Evolutionary conservation across 2,888 invertebrate species (phyloP), one percentile per base, ranked within the genome.

Genomic region (Ormyrus pomaceus): DNA sequence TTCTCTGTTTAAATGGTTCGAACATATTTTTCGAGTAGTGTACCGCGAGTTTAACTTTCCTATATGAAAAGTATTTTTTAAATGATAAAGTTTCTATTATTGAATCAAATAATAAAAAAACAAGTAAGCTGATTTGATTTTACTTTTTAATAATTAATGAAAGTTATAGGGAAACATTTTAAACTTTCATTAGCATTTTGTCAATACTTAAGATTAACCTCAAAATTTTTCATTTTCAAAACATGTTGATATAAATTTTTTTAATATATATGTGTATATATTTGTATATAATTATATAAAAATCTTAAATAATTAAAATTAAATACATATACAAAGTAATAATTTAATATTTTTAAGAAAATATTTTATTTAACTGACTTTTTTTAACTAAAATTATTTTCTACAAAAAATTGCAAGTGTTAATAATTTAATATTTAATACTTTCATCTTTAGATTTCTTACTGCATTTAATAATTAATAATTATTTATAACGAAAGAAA

Each of bases 201-300:
- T 1, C 6, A 53, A 68, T 76, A 46, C 2, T 55, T 13, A 10
- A 56, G 45, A 3, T 19, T 76, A 76, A 76, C 75, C 75, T 76
- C 45, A 53, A 76, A 61, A 19, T 68, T 61, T n/a, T 58, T 75
- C 59, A 46, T 48, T 55, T 11, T 64, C 53, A 64, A 73, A 73
- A 64, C 55, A 64, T 64, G 73, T 56, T 64, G 55, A 64, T 65
- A 13, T 7, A 46, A 13, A 19, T 61, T 8, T n/a, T 55, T 45
- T 5, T 19, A 45, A 34, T 7, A 48, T 55, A 34, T 45, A 9
- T 45, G 19, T 2, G 34, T 59, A 13, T 13, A 13, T 59, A 59
- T 13, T 59, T 19, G 9, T 59, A 34, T 13, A 59, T 13, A 13
- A 59, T 45, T 62, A 5, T 13, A 48, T 48, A 59, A 59, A 34